Base-by-base conservation (phyloP, 2,113 vertebrate genomes). In the Oxygymnocypris stewartii region DNA sequence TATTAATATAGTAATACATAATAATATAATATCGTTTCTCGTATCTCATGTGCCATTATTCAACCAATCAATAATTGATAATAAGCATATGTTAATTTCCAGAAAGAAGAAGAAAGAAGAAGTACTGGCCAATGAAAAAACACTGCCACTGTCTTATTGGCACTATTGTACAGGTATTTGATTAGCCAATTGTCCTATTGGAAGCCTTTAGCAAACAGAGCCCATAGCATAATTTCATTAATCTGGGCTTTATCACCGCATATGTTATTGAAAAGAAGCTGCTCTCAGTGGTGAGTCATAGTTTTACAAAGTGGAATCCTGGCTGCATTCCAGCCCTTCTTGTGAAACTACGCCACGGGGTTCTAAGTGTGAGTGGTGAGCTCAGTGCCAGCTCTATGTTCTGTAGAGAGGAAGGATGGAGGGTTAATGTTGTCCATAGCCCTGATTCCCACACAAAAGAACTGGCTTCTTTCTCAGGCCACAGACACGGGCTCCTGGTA, bases 361-460 rank as follows among this genome's bases (percentile, higher is more conserved):
- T 76, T 81, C 42, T 14, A 86, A n/a, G 87, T 88, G 84, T 88
- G 77, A 86, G 79, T 25, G 61, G 42, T 76, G 75, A 44, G 65
- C 65, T 69, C 65, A 18, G 7, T 51, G 63, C 65, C 49, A 75
- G 69, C 49, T 71, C 80, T 65, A 86, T 73, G 86, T 89, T 81
- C 13, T 74, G 82, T 54, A 69, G 71, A 31, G 61, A 77, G 69
- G 37, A 86, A 78, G 61, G 84, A 87, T 79, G n/a, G 74, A 86
- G 87, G 85, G 77, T n/a, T 74, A 85, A 75, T 74, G 86, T 54
- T 74, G 71, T 85, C 77, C 85, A 86, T 61, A 87, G 71, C 31
- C 74, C 78, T 83, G 31, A 63, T 79, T 31, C 75, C n/a, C n/a
- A 67, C 51, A 63, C 82, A 84, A 80, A 84, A 81, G 79, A 40